A percentile compares a stretch with the other conserved stretches of the same genome.
Evolutionary conservation across 2,113 vertebrate genomes (phyloP).

Genomic region (Passer domesticus): DNA sequence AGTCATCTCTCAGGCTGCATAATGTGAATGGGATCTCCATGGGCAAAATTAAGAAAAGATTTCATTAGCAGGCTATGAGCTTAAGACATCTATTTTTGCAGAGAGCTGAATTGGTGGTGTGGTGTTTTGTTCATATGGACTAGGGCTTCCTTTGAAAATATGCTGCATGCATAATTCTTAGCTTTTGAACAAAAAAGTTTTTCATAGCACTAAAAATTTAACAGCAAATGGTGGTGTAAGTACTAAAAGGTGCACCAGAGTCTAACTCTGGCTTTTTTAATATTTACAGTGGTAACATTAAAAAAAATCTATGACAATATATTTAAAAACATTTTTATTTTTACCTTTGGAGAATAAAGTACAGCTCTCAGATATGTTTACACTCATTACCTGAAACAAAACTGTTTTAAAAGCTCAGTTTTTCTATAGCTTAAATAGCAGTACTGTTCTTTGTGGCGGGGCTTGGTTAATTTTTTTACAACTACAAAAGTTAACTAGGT

Average conservation of each 20-base stretch:
- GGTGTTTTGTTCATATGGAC: background rate
- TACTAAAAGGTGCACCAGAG: background rate
- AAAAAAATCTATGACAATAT: background rate
- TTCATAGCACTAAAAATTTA: background rate
- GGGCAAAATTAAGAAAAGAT: background rate
- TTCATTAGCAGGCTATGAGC: background rate
- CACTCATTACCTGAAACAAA: background rate
- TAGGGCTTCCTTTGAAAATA: background rate
- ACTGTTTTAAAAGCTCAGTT: background rate
- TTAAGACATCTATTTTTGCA: conserved; percentile 2
- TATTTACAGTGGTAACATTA: background rate
- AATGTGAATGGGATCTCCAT: background rate
- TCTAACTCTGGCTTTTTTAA: background rate
- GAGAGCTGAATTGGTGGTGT: background rate
- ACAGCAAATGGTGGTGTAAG: background rate
- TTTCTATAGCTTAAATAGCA: background rate
- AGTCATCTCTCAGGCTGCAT: background rate
- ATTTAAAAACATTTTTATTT: background rate
- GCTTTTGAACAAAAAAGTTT: background rate
- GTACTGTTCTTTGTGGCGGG: background rate
- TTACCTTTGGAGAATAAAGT: background rate
- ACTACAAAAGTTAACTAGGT: background rate
- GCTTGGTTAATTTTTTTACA: background rate
- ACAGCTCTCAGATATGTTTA: background rate
- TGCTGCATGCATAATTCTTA: background rate